A percentile compares a stretch with the other conserved stretches of the same genome.
Evolutionary conservation across 2,888 invertebrate species (phyloP).

Genomic region (Miltochrista miniata): DNA sequence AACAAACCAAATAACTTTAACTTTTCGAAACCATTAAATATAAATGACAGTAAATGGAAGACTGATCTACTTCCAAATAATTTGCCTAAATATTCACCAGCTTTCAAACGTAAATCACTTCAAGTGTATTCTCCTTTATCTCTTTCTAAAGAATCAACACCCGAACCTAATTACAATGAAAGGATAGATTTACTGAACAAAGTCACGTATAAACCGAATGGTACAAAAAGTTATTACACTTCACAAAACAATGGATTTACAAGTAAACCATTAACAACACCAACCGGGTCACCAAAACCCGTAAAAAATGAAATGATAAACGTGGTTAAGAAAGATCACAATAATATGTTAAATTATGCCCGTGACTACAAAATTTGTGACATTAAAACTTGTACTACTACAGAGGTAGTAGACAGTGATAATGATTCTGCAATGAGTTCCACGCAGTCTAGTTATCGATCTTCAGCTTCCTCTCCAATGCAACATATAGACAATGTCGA

Average conservation of each 20-base stretch:
- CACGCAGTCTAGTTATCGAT: slow-evolving; percentile 90
- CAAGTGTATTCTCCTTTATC: slow-evolving; percentile 84
- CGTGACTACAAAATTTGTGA: slow-evolving; percentile 73
- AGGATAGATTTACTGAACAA: slow-evolving; percentile 57
- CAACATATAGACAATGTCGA: slow-evolving; percentile 85
- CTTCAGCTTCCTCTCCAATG: slow-evolving; percentile 90
- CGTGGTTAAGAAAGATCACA: slow-evolving; percentile 57
- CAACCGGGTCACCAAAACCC: slow-evolving; percentile 42
- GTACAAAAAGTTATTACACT: slow-evolving; percentile 51
- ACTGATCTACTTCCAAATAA: slow-evolving; percentile 74
- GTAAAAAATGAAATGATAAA: slow-evolving; percentile 39
- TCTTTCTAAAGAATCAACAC: slow-evolving; percentile 76
- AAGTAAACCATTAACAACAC: slow-evolving; percentile 41
- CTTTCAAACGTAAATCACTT: slow-evolving; percentile 90
- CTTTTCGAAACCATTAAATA: slow-evolving; percentile 53
- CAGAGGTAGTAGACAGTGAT: slow-evolving; percentile 88
- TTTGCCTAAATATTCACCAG: slow-evolving; percentile 91
- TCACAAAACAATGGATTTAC: slow-evolving; percentile 56
- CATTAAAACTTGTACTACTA: slow-evolving; percentile 74
- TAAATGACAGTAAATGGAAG: slow-evolving; percentile 75
- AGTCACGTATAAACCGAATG: slow-evolving; percentile 48
- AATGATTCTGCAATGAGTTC: slow-evolving; percentile 95
- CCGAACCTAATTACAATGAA: slow-evolving; percentile 67
- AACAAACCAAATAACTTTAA: slow-evolving; percentile 53
- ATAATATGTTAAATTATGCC: slow-evolving; percentile 49